A percentile compares a stretch with the other conserved stretches of the same genome.
Evolutionary conservation across 2,113 vertebrate species (phyloP).

Genomic region (Podarcis muralis): DNA sequence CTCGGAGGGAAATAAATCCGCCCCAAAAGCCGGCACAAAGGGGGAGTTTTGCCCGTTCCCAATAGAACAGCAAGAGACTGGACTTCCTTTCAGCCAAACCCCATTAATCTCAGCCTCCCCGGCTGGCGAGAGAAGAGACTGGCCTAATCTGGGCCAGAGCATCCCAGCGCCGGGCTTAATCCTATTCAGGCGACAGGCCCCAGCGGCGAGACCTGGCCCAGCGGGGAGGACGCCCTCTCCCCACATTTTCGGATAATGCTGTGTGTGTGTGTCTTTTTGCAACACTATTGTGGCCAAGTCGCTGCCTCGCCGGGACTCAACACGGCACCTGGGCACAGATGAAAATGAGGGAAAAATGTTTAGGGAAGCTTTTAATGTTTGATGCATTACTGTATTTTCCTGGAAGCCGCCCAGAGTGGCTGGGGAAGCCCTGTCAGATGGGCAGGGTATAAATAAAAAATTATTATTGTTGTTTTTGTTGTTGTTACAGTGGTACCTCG

Average conservation of each 20-base stretch:
- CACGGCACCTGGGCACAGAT: background rate
- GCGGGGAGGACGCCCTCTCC: background rate
- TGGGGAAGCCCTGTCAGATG: no score
- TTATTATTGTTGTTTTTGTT: no score
- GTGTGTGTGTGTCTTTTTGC: background rate
- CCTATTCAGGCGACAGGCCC: background rate
- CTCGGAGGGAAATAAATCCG: background rate
- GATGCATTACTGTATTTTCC: no score
- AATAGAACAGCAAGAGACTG: background rate
- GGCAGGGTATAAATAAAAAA: no score
- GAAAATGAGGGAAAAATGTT: no score
- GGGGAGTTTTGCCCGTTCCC: background rate
- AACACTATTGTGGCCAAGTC: no score
- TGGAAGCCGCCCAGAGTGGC: no score
- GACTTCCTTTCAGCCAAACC: background rate
- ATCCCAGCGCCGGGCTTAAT: background rate
- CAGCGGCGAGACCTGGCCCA: background rate
- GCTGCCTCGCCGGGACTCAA: no score
- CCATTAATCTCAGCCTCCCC: conserved; percentile 9
- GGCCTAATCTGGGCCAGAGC: background rate
- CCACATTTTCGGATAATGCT: background rate
- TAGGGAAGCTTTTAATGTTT: no score
- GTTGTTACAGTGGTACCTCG: no score
- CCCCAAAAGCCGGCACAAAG: background rate
- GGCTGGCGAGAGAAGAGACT: background rate